phyloP scores from a whole-genome alignment of 2,113 vertebrate genomes.

The Opisthocomus hoazin region DNA sequence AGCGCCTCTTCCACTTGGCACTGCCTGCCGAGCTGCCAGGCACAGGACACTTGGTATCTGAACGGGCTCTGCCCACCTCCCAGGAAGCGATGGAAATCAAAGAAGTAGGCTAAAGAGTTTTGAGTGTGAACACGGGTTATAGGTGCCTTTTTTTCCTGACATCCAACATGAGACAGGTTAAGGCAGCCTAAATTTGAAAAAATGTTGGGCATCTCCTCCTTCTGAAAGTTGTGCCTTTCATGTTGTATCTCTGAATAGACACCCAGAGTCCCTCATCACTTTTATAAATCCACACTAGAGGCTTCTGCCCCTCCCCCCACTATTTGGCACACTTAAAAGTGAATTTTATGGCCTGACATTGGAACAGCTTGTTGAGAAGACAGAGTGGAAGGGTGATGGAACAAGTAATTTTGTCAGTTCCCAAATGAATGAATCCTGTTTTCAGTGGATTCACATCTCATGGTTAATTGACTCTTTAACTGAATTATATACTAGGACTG shows the following conservation, averaged over 20 bases:
- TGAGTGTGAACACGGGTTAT: not conserved
- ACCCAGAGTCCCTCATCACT: not conserved
- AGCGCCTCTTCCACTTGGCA: not conserved
- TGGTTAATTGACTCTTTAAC: conserved; percentile 37
- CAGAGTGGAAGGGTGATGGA: not conserved
- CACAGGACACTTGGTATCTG: not conserved
- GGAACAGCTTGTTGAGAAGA: conserved; percentile 27
- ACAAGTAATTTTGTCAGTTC: conserved; percentile 33
- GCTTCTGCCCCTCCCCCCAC: not conserved
- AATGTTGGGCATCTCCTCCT: not conserved
- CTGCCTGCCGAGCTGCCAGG: conserved; percentile 1
- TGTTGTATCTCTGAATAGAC: not conserved
- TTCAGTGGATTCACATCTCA: conserved; percentile 10
- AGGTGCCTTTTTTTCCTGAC: not conserved
- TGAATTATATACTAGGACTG: not conserved
- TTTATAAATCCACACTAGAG: not conserved
- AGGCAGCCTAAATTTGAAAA: not conserved
- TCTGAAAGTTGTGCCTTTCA: not conserved
- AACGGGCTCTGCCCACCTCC: not conserved
- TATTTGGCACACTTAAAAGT: not conserved
- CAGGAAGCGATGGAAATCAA: not conserved
- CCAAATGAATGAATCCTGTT: conserved; percentile 32
- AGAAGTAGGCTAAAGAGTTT: conserved; percentile 8
- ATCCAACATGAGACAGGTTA: not conserved
- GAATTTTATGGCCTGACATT: not conserved